phyloP scores from a whole-genome alignment of 2,113 vertebrate species.

The Neolamprologus modestus region DNA sequence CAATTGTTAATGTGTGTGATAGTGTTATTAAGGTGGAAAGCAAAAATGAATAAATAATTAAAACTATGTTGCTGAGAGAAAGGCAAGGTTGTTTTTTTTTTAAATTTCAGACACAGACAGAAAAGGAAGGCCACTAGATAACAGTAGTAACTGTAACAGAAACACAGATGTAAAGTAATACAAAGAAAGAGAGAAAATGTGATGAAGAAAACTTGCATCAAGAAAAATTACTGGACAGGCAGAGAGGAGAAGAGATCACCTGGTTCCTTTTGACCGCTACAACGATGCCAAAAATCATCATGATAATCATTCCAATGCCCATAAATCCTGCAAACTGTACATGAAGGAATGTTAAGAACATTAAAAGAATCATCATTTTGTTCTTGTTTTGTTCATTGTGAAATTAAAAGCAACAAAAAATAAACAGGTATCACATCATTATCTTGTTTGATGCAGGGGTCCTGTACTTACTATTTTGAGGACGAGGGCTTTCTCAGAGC shows the following conservation, averaged over 20 bases:
- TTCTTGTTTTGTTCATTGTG: not conserved
- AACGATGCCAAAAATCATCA: constrained; percentile 46
- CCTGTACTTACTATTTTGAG: constrained; percentile 42
- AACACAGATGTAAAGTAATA: not conserved
- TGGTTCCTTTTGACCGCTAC: not conserved
- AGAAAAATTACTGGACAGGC: not conserved
- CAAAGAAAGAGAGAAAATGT: not conserved
- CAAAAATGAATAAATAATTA: not conserved
- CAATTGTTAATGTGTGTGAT: not conserved
- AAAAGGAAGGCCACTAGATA: not conserved
- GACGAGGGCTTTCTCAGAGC: not conserved
- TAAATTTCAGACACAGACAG: not conserved
- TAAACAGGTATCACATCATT: not conserved
- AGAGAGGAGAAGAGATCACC: not conserved
- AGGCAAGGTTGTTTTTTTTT: not conserved
- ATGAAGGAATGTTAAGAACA: not conserved
- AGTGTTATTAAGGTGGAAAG: not conserved
- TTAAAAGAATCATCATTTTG: not conserved
- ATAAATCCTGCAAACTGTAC: constrained; percentile 60
- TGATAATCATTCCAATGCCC: constrained; percentile 42
- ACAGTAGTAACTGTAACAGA: not conserved
- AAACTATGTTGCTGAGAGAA: not conserved
- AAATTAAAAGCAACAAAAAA: not conserved
- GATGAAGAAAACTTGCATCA: not conserved
- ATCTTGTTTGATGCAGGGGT: not conserved